phyloP scores from a whole-genome alignment of 2,113 vertebrate genomes.

The Tetrax tetrax region DNA sequence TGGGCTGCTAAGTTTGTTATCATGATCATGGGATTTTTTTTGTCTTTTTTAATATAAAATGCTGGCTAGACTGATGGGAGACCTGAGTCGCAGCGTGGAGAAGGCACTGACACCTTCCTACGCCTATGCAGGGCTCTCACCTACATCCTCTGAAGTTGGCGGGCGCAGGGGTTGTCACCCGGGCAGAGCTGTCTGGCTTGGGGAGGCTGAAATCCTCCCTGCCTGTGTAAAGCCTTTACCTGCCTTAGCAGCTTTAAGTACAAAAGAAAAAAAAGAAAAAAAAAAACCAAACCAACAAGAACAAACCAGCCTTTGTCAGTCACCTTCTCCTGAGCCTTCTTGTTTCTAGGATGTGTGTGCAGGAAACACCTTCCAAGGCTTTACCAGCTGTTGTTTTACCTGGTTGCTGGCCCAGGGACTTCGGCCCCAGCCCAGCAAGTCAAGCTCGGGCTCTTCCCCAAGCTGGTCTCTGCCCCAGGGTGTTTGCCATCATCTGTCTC shows the following conservation, averaged over 20 bases:
- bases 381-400: not conserved
- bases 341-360: not conserved
- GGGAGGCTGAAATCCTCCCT: slow-evolving; percentile 33
- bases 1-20: not conserved
- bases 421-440: not conserved
- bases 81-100: not conserved
- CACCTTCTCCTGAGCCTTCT: not conserved
- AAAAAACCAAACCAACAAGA: not conserved
- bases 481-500: not conserved
- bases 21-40: not conserved
- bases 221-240: slow-evolving; percentile 15
- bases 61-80: not conserved
- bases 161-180: not conserved
- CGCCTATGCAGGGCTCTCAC: not conserved
- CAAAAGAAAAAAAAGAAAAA: no score
- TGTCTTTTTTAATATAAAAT: not conserved
- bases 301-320: not conserved
- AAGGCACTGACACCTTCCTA: not conserved
- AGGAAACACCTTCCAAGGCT: not conserved
- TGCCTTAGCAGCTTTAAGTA: slow-evolving; percentile 28
- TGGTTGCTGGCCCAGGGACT: not conserved
- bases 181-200: not conserved
- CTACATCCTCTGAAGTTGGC: not conserved
- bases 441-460: not conserved
- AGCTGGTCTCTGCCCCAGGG: not conserved